phyloP scores from a whole-genome alignment of 2,113 vertebrate species.

The Myocastor coypus region DNA sequence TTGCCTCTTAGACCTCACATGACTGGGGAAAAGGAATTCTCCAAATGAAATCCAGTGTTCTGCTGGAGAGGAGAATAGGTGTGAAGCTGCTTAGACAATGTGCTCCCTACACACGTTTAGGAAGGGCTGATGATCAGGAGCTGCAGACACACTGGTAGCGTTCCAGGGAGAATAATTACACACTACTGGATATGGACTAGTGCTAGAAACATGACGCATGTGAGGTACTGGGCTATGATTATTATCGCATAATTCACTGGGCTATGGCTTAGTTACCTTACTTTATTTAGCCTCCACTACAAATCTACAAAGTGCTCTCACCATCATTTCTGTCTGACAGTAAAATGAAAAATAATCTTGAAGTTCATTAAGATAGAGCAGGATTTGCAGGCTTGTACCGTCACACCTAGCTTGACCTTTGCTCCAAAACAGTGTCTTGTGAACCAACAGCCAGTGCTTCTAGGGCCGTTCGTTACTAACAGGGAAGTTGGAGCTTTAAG shows the following conservation, averaged over 20 bases:
- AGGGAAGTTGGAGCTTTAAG: background rate
- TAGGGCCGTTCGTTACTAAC: background rate
- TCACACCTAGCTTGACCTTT: background rate
- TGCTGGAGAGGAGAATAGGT: background rate
- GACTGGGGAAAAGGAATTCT: conserved; percentile 3
- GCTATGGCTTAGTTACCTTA: background rate
- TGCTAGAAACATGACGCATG: background rate
- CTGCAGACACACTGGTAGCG: background rate
- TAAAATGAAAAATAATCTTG: background rate
- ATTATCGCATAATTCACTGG: too few species aligned
- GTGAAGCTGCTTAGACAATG: background rate
- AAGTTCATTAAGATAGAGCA: conserved; percentile 8
- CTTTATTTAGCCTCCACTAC: background rate
- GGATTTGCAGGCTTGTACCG: background rate
- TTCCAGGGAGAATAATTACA: background rate
- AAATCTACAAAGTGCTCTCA: background rate
- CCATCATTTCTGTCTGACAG: conserved; percentile 36
- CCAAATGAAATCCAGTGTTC: background rate
- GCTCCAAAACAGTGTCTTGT: background rate
- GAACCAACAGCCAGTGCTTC: accelerated
- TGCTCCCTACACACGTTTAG: background rate
- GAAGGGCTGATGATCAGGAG: background rate
- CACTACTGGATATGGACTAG: background rate
- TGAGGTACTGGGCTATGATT: background rate
- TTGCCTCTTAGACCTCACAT: background rate